A percentile compares a stretch with the other conserved stretches of the same genome.
phyloP scores from a whole-genome alignment of 2,113 vertebrate genomes.

The Oreochromis aureus region DNA sequence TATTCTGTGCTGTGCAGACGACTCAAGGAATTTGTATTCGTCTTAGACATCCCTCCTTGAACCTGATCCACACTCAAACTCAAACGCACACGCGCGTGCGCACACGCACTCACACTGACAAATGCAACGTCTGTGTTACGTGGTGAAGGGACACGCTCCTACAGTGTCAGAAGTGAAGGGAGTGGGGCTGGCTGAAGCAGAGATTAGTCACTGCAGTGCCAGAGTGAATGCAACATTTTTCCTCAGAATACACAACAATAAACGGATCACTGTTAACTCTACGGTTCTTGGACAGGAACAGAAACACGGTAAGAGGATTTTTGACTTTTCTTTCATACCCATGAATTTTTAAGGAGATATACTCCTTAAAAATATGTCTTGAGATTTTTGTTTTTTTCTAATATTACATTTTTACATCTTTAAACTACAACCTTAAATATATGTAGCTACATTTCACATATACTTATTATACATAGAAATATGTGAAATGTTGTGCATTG shows the following conservation, averaged over 20 bases:
- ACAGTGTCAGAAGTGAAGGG: background rate
- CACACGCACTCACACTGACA: background rate
- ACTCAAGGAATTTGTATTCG: background rate
- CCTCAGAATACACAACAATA: background rate
- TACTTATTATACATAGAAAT: background rate
- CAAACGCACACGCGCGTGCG: background rate
- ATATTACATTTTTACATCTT: background rate
- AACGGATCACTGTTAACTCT: background rate
- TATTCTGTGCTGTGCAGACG: background rate
- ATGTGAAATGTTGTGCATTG: background rate
- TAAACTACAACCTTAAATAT: background rate
- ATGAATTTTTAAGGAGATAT: background rate
- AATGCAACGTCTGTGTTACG: background rate
- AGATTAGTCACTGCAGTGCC: background rate
- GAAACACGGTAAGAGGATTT: slow-evolving; percentile 21
- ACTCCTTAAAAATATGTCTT: background rate
- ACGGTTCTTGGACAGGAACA: background rate
- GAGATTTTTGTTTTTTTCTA: background rate
- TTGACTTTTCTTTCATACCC: background rate
- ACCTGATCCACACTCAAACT: background rate
- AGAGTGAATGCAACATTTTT: background rate
- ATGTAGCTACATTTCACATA: background rate
- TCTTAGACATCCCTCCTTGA: background rate
- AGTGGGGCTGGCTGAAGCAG: background rate
- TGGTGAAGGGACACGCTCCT: background rate